These are phyloP conservation scores for Steatornis caripensis DNA, from an alignment of 2,113 vertebrate species.

Conservation along the genomic window DNA sequence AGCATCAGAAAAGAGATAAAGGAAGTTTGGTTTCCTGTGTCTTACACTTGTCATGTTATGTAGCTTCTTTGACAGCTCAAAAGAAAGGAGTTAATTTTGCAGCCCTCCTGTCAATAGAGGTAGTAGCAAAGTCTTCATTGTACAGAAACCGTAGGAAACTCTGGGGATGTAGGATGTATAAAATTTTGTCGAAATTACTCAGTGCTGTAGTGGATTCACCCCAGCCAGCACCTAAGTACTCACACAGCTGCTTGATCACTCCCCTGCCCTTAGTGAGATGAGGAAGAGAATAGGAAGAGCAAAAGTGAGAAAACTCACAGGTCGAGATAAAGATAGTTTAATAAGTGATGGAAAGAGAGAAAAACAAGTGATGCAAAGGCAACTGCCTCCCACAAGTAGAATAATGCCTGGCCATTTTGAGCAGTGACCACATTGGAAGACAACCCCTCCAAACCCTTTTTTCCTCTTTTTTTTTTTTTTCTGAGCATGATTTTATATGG, in stretches of 20 bases:
- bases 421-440: not conserved
- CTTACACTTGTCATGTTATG: not conserved
- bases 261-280: not conserved
- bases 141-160: not conserved
- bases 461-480: not conserved
- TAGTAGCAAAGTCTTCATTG: not conserved
- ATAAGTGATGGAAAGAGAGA: not conserved
- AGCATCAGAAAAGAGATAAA: not conserved
- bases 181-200: not conserved
- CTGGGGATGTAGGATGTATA: not conserved
- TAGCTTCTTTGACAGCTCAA: not conserved
- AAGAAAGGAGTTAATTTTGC: not conserved
- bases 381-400: not conserved
- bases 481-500: not conserved
- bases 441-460: fast-evolving
- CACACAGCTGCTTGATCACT: not conserved
- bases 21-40: not conserved
- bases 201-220: not conserved
- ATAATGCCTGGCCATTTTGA: not conserved
- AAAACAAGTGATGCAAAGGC: not conserved
- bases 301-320: not conserved
- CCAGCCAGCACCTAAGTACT: not conserved
- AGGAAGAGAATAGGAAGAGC: not conserved
- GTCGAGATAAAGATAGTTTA: not conserved
- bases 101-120: not conserved